These are phyloP conservation scores for Dexiosoma caninum DNA, from an alignment of 2,888 invertebrate species.

Conservation along the genomic window DNA sequence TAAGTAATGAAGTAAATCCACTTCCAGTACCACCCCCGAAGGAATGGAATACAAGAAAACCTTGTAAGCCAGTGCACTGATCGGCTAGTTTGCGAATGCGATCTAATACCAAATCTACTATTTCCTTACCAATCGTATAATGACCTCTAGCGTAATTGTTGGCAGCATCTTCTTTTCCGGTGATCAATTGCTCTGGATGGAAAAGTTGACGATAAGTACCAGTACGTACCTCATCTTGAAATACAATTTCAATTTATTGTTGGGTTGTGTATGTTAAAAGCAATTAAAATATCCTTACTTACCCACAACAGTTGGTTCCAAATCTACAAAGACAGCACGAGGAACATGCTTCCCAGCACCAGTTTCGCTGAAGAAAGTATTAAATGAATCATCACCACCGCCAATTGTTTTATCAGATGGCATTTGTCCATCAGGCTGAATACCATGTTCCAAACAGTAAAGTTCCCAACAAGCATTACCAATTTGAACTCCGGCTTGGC, in stretches of 20 bases:
- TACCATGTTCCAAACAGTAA: slow-evolving; percentile 90
- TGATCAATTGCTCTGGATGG: slow-evolving; percentile 94
- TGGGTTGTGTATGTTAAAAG: no score
- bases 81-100: slow-evolving; percentile 89
- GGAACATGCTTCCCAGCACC: slow-evolving; percentile 89
- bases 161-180: slow-evolving; percentile 94
- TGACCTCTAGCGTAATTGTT: slow-evolving; percentile 97
- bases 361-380: slow-evolving; percentile 88
- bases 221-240: slow-evolving; percentile 86
- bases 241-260: background rate
- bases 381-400: slow-evolving; percentile 87
- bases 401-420: slow-evolving; percentile 88
- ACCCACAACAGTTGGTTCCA: slow-evolving; percentile 96
- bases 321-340: slow-evolving; percentile 91
- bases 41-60: slow-evolving; percentile 95
- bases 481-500: slow-evolving; percentile 92
- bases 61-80: slow-evolving; percentile 91
- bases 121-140: slow-evolving; percentile 94
- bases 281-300: slow-evolving; percentile 69
- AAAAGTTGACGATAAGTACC: slow-evolving; percentile 91
- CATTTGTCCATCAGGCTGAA: slow-evolving; percentile 91
- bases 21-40: slow-evolving; percentile 93
- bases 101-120: slow-evolving; percentile 90
- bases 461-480: slow-evolving; percentile 93
- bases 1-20: slow-evolving; percentile 93